phyloP scores from a whole-genome alignment of 2,888 invertebrate species.

The Tetropium fuscum region DNA sequence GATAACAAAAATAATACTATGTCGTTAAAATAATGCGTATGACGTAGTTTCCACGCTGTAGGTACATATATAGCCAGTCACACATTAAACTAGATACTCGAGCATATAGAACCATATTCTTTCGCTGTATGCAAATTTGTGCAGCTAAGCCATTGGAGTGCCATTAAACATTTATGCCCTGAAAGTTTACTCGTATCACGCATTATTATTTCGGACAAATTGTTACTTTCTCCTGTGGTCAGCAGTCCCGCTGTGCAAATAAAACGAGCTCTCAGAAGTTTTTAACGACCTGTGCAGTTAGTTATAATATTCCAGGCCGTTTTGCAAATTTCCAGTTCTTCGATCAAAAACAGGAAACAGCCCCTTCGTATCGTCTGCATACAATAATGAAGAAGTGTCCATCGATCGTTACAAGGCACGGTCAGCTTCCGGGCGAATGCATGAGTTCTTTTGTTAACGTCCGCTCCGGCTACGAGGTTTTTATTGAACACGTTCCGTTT shows the following conservation, averaged over 20 bases:
- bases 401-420: slow-evolving; percentile 27
- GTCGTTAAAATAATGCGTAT: too few relatives aligned
- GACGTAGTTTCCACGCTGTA: too few relatives aligned
- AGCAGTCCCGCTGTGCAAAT: slow-evolving; percentile 28
- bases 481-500: background rate
- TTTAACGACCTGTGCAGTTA: slow-evolving; percentile 30
- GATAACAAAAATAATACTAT: too few relatives aligned
- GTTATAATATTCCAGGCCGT: slow-evolving; percentile 26
- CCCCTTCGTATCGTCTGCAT: slow-evolving; percentile 34
- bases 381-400: slow-evolving; percentile 38
- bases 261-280: slow-evolving; percentile 35
- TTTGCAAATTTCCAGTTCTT: slow-evolving; percentile 25
- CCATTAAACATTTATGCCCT: slow-evolving; percentile 18
- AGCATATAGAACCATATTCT: background rate
- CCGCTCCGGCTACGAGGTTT: background rate
- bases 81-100: too few relatives aligned
- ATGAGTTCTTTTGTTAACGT: slow-evolving; percentile 2
- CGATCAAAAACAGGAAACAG: slow-evolving; percentile 32
- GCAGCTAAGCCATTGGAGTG: background rate
- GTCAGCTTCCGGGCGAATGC: slow-evolving; percentile 34
- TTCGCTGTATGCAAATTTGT: background rate
- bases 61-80: too few relatives aligned
- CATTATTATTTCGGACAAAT: slow-evolving; percentile 32
- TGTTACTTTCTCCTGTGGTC: slow-evolving; percentile 31
- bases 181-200: slow-evolving; percentile 5